phyloP scores from a whole-genome alignment of 1,140 invertebrate species.

The Triops cancriformis region DNA sequence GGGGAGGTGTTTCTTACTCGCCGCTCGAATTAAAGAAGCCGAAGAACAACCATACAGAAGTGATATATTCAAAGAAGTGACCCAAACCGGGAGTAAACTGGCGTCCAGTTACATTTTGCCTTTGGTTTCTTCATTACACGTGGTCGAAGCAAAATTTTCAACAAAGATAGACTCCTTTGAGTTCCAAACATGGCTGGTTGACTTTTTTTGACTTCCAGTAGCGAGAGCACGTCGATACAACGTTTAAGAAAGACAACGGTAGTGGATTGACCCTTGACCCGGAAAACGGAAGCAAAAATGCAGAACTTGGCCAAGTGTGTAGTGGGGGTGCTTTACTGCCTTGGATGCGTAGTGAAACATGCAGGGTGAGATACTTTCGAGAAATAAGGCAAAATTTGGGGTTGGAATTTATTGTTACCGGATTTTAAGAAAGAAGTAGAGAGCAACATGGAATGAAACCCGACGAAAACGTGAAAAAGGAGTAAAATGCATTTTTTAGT shows the following conservation, averaged over 20 bases:
- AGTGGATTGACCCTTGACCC: background rate
- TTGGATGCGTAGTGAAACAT: background rate
- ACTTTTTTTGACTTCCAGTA: background rate
- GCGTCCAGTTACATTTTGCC: background rate
- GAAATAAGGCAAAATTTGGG: background rate
- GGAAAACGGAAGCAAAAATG: background rate
- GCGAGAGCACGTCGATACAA: background rate
- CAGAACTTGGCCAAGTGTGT: slow-evolving; percentile 1
- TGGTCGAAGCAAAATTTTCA: background rate
- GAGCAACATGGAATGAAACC: background rate
- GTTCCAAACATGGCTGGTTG: background rate
- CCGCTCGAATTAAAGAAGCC: background rate
- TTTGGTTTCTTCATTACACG: background rate
- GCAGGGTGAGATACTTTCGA: background rate
- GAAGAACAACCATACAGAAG: slow-evolving; percentile 4
- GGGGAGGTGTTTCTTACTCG: background rate
- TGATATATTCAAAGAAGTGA: background rate
- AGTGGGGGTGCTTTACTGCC: slow-evolving; percentile 12
- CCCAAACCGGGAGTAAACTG: background rate
- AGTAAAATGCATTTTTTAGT: background rate
- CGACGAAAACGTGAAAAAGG: background rate
- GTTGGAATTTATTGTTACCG: background rate
- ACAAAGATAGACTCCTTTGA: background rate
- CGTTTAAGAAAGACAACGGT: background rate
- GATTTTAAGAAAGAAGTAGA: background rate